Percentiles rank a stretch among this genome's conserved stretches.
Conservation (phyloP, 2,113 vertebrate species). For the Corythornis madagascariensis region DNA sequence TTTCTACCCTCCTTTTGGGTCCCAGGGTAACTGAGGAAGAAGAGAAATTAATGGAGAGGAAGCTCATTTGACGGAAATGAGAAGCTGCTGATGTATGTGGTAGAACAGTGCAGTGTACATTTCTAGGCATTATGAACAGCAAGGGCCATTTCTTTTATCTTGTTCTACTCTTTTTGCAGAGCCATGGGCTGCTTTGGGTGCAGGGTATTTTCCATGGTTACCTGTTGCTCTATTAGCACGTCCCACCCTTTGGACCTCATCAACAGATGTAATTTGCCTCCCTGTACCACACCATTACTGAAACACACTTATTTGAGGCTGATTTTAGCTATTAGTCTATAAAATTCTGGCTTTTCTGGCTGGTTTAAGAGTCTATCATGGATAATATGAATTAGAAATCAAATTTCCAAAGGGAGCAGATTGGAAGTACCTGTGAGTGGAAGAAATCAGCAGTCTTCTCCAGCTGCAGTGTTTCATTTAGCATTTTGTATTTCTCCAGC, state of each 20-base stretch:
- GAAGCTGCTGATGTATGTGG: not conserved
- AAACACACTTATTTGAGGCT: not conserved
- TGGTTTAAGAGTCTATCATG: not conserved
- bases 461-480: not conserved
- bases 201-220: not conserved
- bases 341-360: not conserved
- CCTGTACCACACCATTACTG: not conserved
- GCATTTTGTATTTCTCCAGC: not conserved
- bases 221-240: not conserved
- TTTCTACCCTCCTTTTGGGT: not conserved
- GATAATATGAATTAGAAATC: not conserved
- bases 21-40: not conserved
- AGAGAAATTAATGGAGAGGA: not conserved
- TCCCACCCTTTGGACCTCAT: not conserved
- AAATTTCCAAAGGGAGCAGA: not conserved
- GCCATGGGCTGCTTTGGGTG: not conserved
- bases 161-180: not conserved
- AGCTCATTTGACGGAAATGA: not conserved
- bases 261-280: not conserved
- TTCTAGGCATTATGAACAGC: not conserved
- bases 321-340: not conserved
- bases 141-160: not conserved
- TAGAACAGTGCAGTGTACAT: not conserved
- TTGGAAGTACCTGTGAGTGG: not conserved
- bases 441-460: not conserved